These are phyloP conservation scores for Harpagifer antarcticus DNA, from an alignment of 2,797 vertebrate genomes.

Conservation along the genomic window DNA sequence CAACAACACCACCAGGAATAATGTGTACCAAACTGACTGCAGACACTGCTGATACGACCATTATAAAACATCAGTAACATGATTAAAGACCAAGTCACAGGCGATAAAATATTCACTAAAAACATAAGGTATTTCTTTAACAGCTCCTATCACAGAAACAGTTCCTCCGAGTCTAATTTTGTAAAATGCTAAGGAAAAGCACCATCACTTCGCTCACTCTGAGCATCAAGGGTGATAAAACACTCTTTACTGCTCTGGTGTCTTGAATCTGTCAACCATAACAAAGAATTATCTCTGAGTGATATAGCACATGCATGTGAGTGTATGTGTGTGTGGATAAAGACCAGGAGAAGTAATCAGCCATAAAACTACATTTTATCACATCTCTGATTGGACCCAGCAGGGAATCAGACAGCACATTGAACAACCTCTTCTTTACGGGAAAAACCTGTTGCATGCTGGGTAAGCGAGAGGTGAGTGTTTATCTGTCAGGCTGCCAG, in stretches of 20 bases:
- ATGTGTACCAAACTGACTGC: background rate
- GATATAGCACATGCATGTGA: background rate
- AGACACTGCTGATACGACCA: background rate
- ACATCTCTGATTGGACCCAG: conserved; percentile 66
- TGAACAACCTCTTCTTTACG: conserved; percentile 16
- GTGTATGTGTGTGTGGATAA: background rate
- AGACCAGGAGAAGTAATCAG: conserved; percentile 38
- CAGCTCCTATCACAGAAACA: background rate
- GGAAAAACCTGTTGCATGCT: conserved; percentile 53
- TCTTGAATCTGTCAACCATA: conserved; percentile 41
- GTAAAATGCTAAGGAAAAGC: background rate
- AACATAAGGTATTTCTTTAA: background rate
- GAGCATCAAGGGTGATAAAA: conserved; percentile 26
- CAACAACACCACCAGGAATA: background rate
- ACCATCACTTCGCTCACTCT: background rate
- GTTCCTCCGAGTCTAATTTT: background rate
- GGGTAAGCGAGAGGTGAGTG: conserved; percentile 30
- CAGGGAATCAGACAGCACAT: conserved; percentile 42
- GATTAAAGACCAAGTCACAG: background rate
- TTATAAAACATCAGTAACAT: background rate
- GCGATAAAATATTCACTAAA: background rate
- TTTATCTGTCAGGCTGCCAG: conserved; percentile 30
- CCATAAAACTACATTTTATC: conserved; percentile 56
- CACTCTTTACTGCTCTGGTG: background rate
- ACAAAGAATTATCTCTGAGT: conserved; percentile 29